Percentiles rank a stretch among this genome's conserved stretches.
phyloP scores from a whole-genome alignment of 2,113 vertebrate species.

The Macquaria ambigua region DNA sequence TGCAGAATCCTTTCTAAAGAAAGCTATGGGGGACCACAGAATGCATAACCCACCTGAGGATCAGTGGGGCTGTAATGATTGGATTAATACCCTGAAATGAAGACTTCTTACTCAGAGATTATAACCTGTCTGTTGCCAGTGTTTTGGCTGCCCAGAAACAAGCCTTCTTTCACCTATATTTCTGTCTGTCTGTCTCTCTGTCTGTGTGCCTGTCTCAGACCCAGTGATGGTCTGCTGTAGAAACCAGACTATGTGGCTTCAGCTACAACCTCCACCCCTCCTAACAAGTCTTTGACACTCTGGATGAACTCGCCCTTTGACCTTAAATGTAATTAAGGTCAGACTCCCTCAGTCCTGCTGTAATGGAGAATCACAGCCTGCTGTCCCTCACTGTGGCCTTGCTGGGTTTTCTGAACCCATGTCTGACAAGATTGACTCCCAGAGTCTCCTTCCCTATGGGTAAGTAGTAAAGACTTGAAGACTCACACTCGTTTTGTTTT shows the following conservation, averaged over 20 bases:
- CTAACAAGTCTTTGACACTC: conserved; percentile 14
- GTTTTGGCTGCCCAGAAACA: neutral
- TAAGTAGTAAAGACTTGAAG: conserved; percentile 62
- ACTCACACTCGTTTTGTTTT: neutral
- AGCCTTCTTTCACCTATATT: neutral
- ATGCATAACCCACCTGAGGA: neutral
- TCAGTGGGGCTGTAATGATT: neutral
- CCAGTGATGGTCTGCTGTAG: conserved; percentile 55
- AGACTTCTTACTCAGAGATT: neutral
- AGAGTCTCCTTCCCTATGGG: conserved; percentile 80
- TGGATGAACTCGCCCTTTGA: conserved; percentile 5
- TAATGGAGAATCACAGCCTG: conserved; percentile 60
- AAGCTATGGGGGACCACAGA: neutral
- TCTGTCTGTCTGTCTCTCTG: neutral
- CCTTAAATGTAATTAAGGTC: conserved; percentile 18
- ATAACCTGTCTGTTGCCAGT: neutral
- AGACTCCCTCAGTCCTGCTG: neutral
- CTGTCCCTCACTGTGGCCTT: conserved; percentile 51
- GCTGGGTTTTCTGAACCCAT: conserved; percentile 44
- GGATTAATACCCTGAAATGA: neutral
- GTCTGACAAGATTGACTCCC: conserved; percentile 54
- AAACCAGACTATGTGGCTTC: conserved; percentile 54
- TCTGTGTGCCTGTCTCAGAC: conserved; percentile 26
- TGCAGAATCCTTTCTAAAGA: neutral
- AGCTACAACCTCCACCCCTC: neutral